A percentile compares a stretch with the other conserved stretches of the same genome.
Conservation (phyloP, 2,797 vertebrate species). For the Lepus townsendii region DNA sequence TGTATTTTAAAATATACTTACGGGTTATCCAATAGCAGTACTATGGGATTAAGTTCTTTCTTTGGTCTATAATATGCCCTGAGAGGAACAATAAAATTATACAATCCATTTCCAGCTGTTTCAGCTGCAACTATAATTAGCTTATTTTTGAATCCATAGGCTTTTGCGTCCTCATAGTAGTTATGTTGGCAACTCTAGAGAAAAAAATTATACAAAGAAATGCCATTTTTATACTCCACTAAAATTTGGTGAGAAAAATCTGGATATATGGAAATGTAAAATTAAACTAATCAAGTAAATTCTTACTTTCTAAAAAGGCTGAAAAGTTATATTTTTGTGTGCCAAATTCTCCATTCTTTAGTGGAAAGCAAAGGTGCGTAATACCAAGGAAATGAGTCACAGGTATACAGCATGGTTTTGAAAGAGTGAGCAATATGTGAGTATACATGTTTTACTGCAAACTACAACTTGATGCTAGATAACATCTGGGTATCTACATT, state of each 20-base stretch:
- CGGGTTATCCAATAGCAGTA: constrained; percentile 97
- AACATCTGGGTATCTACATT: background rate
- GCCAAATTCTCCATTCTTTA: background rate
- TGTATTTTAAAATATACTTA: constrained; percentile 88
- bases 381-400: background rate
- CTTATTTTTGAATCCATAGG: constrained; percentile 98
- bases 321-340: constrained; percentile 39
- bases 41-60: constrained; percentile 98
- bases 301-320: constrained; percentile 16
- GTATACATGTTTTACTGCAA: background rate
- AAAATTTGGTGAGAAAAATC: constrained; percentile 15
- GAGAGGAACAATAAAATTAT: constrained; percentile 98
- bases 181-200: constrained; percentile 96
- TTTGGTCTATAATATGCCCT: constrained; percentile 97
- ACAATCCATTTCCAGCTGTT: constrained; percentile 97
- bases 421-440: too few relatives aligned
- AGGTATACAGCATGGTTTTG: too few relatives aligned
- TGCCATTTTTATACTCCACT: constrained; percentile 50
- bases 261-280: constrained; percentile 33
- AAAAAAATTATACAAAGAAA: constrained; percentile 84
- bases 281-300: constrained; percentile 23
- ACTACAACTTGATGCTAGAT: background rate
- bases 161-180: constrained; percentile 97
- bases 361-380: background rate
- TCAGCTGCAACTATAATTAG: constrained; percentile 99